Evolutionary conservation across 2,113 vertebrate species (phyloP).

Genomic region (Cichladusa arquata): DNA sequence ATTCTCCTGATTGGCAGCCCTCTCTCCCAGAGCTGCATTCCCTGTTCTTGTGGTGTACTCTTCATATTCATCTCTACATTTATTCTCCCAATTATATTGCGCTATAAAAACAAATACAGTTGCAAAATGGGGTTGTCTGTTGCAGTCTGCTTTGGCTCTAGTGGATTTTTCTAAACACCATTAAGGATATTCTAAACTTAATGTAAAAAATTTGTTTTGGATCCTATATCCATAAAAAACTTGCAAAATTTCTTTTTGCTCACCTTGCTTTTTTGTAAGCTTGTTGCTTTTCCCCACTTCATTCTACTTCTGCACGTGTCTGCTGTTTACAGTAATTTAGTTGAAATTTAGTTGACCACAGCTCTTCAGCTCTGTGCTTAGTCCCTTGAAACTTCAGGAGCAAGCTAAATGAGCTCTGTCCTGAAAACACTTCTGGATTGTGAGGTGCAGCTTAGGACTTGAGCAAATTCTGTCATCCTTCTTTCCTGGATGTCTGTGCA

Average conservation of each 20-base stretch:
- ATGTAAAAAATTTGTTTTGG: neutral
- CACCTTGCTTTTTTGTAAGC: neutral
- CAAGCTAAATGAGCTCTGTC: neutral
- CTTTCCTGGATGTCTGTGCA: neutral
- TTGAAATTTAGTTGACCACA: neutral
- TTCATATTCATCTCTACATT: neutral
- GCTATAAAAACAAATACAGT: neutral
- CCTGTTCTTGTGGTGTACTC: neutral
- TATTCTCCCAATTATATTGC: neutral
- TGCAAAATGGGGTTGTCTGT: neutral
- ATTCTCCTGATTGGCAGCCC: fast-evolving
- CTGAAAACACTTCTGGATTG: neutral
- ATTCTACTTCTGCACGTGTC: neutral
- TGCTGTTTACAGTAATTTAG: neutral
- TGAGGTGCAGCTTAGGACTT: neutral
- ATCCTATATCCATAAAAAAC: neutral
- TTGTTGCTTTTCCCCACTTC: neutral
- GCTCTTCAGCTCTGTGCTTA: neutral
- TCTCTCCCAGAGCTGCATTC: neutral
- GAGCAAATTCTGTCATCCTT: neutral
- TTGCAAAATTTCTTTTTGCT: neutral
- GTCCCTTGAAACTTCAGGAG: neutral
- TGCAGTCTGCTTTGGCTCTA: neutral
- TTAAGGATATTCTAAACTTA: neutral
- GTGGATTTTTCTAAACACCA: neutral